phyloP scores from a whole-genome alignment of 2,797 vertebrate species.

The Austrolebias charrua region DNA sequence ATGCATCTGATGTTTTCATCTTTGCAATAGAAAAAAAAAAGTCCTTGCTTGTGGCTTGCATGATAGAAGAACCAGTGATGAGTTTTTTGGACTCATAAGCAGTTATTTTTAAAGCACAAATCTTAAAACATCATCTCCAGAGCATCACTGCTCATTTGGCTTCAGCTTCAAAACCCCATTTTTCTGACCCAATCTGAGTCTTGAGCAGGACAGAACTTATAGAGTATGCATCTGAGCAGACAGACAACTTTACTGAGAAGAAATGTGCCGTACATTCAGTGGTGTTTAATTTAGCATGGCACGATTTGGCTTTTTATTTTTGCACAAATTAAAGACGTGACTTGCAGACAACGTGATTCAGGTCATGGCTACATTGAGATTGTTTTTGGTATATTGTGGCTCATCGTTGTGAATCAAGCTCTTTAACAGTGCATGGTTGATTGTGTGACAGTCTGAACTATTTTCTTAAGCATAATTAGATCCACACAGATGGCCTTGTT shows the following conservation, averaged over 20 bases:
- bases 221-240: neutral
- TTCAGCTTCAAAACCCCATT: neutral
- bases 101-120: neutral
- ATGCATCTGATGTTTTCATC: neutral
- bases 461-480: too few relatives aligned
- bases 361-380: neutral
- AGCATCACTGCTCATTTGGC: neutral
- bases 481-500: too few relatives aligned
- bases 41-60: neutral
- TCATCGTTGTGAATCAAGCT: too few relatives aligned
- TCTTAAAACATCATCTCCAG: neutral
- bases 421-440: too few relatives aligned
- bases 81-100: neutral
- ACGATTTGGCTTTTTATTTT: neutral
- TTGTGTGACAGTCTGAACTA: too few relatives aligned
- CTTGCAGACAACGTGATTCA: neutral
- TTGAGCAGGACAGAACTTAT: neutral
- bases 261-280: neutral
- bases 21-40: neutral
- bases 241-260: neutral
- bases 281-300: neutral
- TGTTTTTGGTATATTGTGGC: neutral
- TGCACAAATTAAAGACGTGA: neutral
- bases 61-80: neutral
- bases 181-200: neutral